Evolutionary conservation across 2,113 vertebrate genomes (phyloP).

Genomic region (Amphilophus citrinellus): DNA sequence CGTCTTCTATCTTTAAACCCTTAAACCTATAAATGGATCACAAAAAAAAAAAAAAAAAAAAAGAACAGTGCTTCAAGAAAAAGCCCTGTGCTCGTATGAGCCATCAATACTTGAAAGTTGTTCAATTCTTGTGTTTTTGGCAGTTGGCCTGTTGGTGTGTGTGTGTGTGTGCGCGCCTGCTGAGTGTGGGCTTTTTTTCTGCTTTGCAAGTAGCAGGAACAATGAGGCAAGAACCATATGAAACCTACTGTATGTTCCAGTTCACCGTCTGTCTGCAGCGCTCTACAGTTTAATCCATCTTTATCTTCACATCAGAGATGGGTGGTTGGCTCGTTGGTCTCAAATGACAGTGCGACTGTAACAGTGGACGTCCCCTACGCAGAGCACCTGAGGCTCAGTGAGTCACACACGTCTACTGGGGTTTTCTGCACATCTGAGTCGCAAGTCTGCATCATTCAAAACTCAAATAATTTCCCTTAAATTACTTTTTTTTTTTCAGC

Average conservation of each 20-base stretch:
- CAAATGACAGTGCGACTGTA: background rate
- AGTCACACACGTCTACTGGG: background rate
- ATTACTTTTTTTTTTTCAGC: background rate
- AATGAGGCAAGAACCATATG: background rate
- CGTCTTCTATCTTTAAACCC: background rate
- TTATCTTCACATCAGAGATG: background rate
- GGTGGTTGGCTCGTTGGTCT: background rate
- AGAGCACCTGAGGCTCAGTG: background rate
- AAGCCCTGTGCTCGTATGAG: background rate
- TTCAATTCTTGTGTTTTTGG: constrained; percentile 36
- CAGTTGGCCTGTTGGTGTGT: constrained; percentile 25
- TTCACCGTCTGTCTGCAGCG: background rate
- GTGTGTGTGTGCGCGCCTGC: constrained; percentile 5
- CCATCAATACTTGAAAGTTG: constrained; percentile 16
- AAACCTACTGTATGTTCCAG: background rate
- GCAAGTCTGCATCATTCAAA: background rate
- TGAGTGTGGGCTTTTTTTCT: constrained; percentile 41
- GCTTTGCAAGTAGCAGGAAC: constrained; percentile 17
- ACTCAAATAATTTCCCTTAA: background rate
- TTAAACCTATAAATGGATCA: background rate
- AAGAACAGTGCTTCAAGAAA: background rate
- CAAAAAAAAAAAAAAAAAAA: background rate
- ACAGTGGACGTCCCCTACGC: background rate
- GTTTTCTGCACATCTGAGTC: background rate
- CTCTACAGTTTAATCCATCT: background rate